Evolutionary conservation across 1,140 invertebrate species (phyloP).

Genomic region (Achroia grisella): DNA sequence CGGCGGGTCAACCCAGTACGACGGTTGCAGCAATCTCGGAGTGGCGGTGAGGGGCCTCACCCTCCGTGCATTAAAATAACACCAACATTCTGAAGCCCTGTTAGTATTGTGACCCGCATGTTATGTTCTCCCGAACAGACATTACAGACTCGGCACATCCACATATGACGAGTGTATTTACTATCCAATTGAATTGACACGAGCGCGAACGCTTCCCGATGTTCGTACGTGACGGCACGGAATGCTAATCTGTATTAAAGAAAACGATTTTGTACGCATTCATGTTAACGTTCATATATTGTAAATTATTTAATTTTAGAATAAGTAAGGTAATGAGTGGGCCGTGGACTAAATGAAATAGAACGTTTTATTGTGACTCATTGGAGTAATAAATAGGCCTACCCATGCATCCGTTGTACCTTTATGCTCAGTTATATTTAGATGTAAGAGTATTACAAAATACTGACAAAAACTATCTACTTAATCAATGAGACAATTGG

Average conservation of each 20-base stretch:
- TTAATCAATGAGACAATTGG: background rate
- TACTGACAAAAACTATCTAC: conserved; percentile 5
- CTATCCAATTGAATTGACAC: conserved; percentile 8
- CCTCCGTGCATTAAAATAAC: conserved; percentile 4
- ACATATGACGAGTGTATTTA: conserved; percentile 15
- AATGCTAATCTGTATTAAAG: conserved; percentile 28
- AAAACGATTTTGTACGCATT: conserved; percentile 48
- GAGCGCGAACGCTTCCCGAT: conserved; percentile 11
- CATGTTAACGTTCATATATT: conserved; percentile 48
- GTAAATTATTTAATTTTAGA: conserved; percentile 60
- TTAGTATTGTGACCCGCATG: conserved; percentile 11
- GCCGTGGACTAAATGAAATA: conserved; percentile 18
- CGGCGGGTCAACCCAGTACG: conserved; percentile 45
- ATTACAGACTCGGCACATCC: conserved; percentile 14
- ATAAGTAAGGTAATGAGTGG: conserved; percentile 27
- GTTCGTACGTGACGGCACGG: background rate
- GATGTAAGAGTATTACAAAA: conserved; percentile 25
- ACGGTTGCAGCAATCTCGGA: conserved; percentile 50
- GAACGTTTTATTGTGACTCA: conserved; percentile 25
- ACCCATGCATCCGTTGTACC: conserved; percentile 45
- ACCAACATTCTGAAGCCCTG: conserved; percentile 6
- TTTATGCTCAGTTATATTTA: conserved; percentile 69
- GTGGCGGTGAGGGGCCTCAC: conserved; percentile 48
- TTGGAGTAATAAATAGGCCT: conserved; percentile 28
- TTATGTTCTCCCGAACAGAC: conserved; percentile 1